Base-by-base conservation (phyloP, 1,140 invertebrate species). In the Danaus plexippus region DNA sequence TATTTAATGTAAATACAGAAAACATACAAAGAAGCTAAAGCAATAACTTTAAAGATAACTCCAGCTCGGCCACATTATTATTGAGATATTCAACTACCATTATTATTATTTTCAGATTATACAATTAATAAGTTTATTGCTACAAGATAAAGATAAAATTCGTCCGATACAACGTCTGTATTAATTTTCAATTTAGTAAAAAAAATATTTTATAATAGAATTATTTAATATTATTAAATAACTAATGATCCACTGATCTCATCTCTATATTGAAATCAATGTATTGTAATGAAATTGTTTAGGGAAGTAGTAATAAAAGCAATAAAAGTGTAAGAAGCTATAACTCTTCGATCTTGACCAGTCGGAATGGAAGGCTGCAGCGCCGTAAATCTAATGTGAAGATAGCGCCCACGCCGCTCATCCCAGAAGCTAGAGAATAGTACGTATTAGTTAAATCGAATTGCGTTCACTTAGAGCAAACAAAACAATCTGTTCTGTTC, bases 321-420 rank as follows among this genome's bases (percentile, higher is more conserved):
- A 77, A 76, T 76, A 78, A 75, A 74, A 70, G 54, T 69, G 59
- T 72, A 71, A 64, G 69, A 68, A 70, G 63, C 54, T 47, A 75
- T 73, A 75, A 75, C 58, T 71, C 67, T 73, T 62, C 49, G 47
- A 11, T 41, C 45, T 60, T 46, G 10, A 57, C 57, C 64, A 63
- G 65, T 64, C 67, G 67, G 59, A 63, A 43, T 58, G 63, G 67
- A 63, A 65, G 62, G 63, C 52, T 46, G 59, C 55, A 51, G 41
- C 57, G 53, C 63, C 67, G 69, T 82, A 82, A 82, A 82, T 82
- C 69, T 70, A 63, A 44, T 11, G 52, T 55, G 49, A 51, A 61
- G 67, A 69, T 69, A 72, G 70, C 75, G 71, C 72, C 76, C 69
- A 82, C 77, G 73, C 72, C 64, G 77, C 76, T 70, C 71, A 77